Percentiles rank a stretch among this genome's conserved stretches.
Evolutionary conservation across 2,113 vertebrate genomes (phyloP).

Genomic region (Clarias gariepinus): DNA sequence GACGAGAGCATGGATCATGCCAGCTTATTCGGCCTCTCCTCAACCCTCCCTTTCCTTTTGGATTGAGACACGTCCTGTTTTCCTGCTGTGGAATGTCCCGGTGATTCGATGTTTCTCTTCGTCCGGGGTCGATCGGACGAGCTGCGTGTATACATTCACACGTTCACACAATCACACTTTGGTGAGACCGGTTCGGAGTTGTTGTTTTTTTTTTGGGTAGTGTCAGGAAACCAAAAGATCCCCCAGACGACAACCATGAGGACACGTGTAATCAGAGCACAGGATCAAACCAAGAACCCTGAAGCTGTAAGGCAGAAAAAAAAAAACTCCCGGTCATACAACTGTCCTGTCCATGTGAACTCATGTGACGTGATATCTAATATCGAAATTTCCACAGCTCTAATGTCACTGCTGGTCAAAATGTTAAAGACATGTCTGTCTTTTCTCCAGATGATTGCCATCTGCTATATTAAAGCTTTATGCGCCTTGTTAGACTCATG

Average conservation of each 20-base stretch:
- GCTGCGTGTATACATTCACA: background rate
- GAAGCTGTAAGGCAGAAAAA: background rate
- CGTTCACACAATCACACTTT: background rate
- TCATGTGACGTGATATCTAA: background rate
- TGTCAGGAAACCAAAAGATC: background rate
- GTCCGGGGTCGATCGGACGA: background rate
- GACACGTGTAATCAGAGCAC: background rate
- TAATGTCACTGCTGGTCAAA: background rate
- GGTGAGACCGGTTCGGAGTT: background rate
- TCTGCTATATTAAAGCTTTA: background rate
- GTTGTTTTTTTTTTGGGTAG: background rate
- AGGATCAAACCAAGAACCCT: background rate
- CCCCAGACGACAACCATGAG: background rate
- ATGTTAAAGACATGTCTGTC: background rate
- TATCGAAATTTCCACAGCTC: background rate
- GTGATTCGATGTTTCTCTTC: background rate
- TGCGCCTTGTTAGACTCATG: background rate
- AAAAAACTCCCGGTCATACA: background rate
- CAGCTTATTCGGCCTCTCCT: background rate
- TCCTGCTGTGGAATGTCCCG: conserved; percentile 34
- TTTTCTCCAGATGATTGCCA: background rate
- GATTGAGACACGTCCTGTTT: conserved; percentile 31
- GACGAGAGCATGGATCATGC: background rate
- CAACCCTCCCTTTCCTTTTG: conserved; percentile 22
- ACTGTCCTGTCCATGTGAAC: background rate